A percentile compares a stretch with the other conserved stretches of the same genome.
Evolutionary conservation across 2,888 invertebrate species (phyloP).

Genomic region (Tromatobia lineatoria): DNA sequence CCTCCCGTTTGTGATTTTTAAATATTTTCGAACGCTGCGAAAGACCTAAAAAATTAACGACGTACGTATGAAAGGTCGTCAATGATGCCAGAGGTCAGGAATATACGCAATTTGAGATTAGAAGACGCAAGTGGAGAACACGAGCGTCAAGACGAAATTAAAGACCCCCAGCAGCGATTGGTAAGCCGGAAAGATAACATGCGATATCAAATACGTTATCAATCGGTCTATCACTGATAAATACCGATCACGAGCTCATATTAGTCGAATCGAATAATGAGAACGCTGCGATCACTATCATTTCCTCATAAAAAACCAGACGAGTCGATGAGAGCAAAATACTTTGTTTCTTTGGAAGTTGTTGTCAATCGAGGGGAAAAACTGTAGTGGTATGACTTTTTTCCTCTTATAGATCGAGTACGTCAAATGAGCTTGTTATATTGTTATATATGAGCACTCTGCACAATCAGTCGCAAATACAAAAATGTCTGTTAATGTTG

Average conservation of each 20-base stretch:
- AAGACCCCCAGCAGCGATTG: constrained; percentile 37
- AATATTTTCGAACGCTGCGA: background rate
- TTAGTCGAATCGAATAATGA: constrained; percentile 6
- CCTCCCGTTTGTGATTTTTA: background rate
- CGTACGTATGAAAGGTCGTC: background rate
- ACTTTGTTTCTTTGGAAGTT: constrained; percentile 1
- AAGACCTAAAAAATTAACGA: background rate
- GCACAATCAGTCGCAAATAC: background rate
- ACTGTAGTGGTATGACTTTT: background rate
- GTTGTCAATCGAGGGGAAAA: background rate
- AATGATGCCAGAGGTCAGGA: constrained; percentile 2
- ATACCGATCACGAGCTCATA: background rate
- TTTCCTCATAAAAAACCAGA: background rate
- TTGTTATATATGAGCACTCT: no score
- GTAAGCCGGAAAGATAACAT: constrained; percentile 27
- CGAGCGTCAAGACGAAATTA: constrained; percentile 18
- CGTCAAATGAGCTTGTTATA: constrained; percentile 11
- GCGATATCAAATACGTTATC: constrained; percentile 35
- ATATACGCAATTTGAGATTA: background rate
- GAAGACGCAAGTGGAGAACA: background rate
- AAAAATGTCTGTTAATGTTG: background rate
- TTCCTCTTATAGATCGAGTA: constrained; percentile 13
- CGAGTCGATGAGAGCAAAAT: constrained; percentile 11
- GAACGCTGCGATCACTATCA: constrained; percentile 4
- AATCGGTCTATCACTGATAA: constrained; percentile 12